Evolutionary conservation across 2,113 vertebrate species (phyloP), one percentile per base, ranked within the genome.

Genomic region (Archilochus colubris): DNA sequence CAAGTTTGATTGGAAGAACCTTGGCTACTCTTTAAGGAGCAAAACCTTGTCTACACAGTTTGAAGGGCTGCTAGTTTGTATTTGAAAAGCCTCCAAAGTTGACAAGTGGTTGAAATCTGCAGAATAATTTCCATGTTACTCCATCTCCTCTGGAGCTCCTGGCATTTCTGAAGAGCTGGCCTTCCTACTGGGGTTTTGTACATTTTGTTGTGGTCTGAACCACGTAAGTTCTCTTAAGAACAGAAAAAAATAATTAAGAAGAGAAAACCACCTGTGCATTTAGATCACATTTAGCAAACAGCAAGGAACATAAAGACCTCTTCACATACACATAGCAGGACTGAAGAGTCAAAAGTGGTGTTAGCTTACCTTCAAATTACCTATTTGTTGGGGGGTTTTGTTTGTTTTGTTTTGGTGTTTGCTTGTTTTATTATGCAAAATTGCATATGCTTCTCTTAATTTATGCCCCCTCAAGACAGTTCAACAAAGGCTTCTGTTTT

Each of bases 111-210:
- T 86, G 63, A 79, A 81, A 69, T 89, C 54, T 38, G 6, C 78
- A 86, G 59, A 92, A 76, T 50, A n/a, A 51, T 72, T 89, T 89
- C 51, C 53, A 72, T 83, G 55, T 40, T 82, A 10, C 23, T 3
- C 36, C 69, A n/a, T 80, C 46, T 80, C 23, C 25, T 89, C 50
- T 88, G 40, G 16, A 64, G 9, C 66, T 89, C 66, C 31, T 17
- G 36, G n/a, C 46, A 40, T 80, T 93, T 86, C 82, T 94, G 55
- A 93, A 91, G 58, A 93, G 61, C 28, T 83, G 28, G 15, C 61
- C 38, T 92, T 73, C 48, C 38, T 63, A 19, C 36, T 9, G 9
- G 7, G 27, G 31, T 59, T 84, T 85, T 64, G 31, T 48, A 36
- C 8, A 17, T 10, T 53, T 83, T 91, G 25, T 51, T 69, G 31